A percentile compares a stretch with the other conserved stretches of the same genome.
These are phyloP conservation scores for Anoplius nigerrimus DNA, from an alignment of 2,888 invertebrate genomes.

Conservation along the genomic window DNA sequence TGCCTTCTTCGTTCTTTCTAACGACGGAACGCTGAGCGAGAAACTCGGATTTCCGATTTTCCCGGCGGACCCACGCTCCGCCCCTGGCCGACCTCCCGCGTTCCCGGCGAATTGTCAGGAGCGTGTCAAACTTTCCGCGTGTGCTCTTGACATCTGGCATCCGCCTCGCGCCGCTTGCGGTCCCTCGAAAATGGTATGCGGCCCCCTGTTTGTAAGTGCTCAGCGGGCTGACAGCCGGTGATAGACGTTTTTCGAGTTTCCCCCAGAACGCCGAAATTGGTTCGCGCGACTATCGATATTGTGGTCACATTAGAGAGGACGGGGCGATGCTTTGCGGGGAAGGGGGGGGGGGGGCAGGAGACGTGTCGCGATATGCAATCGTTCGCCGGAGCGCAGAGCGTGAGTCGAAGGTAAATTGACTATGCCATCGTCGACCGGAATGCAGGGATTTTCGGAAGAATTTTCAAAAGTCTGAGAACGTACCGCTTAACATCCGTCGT, in stretches of 20 bases:
- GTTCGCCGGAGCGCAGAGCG: too few species aligned
- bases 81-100: slow-evolving; percentile 7
- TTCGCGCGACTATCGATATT: not conserved
- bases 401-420: too few species aligned
- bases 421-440: too few species aligned
- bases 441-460: too few species aligned
- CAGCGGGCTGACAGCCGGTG: slow-evolving; percentile 22
- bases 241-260: slow-evolving; percentile 28
- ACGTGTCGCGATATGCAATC: too few species aligned
- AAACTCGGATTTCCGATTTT: slow-evolving; percentile 32
- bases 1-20: slow-evolving; percentile 22
- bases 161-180: slow-evolving; percentile 17
- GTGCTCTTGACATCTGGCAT: slow-evolving; percentile 43
- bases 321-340: too few species aligned
- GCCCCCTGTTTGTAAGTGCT: slow-evolving; percentile 22
- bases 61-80: slow-evolving; percentile 15
- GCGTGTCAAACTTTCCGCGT: slow-evolving; percentile 49
- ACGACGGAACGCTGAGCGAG: slow-evolving; percentile 15
- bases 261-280: slow-evolving; percentile 19
- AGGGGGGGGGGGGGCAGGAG: too few species aligned
- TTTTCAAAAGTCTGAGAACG: too few species aligned
- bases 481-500: too few species aligned
- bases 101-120: slow-evolving; percentile 31
- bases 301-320: too few species aligned
- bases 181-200: slow-evolving; percentile 32